Evolutionary conservation across 2,797 vertebrate genomes (phyloP).

Genomic region (Philypnodon macrostomus): DNA sequence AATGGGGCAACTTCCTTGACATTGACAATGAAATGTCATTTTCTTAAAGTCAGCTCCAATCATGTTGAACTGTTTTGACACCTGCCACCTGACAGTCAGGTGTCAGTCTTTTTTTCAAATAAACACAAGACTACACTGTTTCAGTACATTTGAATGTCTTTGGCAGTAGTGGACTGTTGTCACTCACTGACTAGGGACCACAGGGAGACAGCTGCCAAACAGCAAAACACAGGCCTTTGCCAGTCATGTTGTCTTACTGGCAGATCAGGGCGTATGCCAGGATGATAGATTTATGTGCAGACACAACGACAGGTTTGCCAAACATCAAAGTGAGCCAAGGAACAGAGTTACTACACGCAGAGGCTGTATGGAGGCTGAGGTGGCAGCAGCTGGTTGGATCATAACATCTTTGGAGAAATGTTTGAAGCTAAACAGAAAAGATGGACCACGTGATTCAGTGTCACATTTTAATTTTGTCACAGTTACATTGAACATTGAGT

Average conservation of each 20-base stretch:
- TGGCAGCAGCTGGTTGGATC: constrained; percentile 16
- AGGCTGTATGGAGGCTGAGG: constrained; percentile 18
- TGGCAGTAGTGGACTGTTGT: constrained; percentile 37
- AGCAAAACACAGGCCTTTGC: constrained; percentile 45
- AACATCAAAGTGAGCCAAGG: constrained; percentile 46
- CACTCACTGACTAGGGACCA: constrained; percentile 45
- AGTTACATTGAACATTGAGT: not conserved
- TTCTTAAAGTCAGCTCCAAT: not conserved
- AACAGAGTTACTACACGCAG: constrained; percentile 32
- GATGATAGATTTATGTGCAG: constrained; percentile 55
- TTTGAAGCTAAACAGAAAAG: not conserved
- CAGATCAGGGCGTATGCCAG: constrained; percentile 53
- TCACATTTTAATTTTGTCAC: not conserved
- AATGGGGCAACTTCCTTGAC: not conserved
- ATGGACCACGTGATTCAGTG: too few relatives aligned
- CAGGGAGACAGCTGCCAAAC: constrained; percentile 50
- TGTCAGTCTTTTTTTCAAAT: constrained; percentile 7
- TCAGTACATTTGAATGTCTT: constrained; percentile 17
- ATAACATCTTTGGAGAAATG: constrained; percentile 14
- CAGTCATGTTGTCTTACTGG: constrained; percentile 64
- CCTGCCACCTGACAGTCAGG: not conserved
- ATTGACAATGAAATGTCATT: not conserved
- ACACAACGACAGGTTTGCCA: constrained; percentile 53
- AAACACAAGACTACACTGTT: constrained; percentile 2
- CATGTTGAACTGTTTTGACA: not conserved